Evolutionary conservation across 2,888 invertebrate genomes (phyloP), one percentile per base, ranked within the genome.

Genomic region (Zhengitettix transpicula): DNA sequence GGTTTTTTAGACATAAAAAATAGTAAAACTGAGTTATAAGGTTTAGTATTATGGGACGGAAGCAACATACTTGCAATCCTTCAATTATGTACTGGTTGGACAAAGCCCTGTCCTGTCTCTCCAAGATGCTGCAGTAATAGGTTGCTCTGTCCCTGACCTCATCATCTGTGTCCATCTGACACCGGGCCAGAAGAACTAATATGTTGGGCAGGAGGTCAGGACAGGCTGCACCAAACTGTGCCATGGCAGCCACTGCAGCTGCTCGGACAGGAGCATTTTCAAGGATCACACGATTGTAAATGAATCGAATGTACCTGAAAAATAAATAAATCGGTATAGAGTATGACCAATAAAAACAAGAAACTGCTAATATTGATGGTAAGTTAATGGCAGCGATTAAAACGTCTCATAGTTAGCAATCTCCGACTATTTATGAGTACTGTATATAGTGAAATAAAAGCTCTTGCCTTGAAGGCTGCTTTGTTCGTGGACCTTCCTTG

Each of bases 131-230:
- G 68, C 90, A 86, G 75, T 96, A 99, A 73, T 95, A 97, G 0
- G 98, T 94, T 11, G 99, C 98, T 52, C 99, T 80, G 74, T 99
- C 99, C 42, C 99, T 80, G 0, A 99, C 97, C 77, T 99, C 99
- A 73, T 99, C 99, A 71, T 99, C 99, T 0, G 90, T 88, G 71
- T 99, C 99, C 77, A 98, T 80, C 71, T 94, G 89, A 68, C 95
- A 96, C 10, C 96, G 83, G 0, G 85, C 83, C 9, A 92, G 74
- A 52, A 95, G 74, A 9, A 92, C 86, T 64, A 80, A 69, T 60
- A 99, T 89, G 70, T 96, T 96, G 11, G 84, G 85, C 59, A 93
- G 74, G 55, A 98, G 76, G 66, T 88, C 87, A 0, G 92, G 93
- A 72, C 95, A 93, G 59, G 91, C 87, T 0, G 98, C 98, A 1